Conservation (phyloP, 1,140 invertebrate genomes). For the Aricia agestis region DNA sequence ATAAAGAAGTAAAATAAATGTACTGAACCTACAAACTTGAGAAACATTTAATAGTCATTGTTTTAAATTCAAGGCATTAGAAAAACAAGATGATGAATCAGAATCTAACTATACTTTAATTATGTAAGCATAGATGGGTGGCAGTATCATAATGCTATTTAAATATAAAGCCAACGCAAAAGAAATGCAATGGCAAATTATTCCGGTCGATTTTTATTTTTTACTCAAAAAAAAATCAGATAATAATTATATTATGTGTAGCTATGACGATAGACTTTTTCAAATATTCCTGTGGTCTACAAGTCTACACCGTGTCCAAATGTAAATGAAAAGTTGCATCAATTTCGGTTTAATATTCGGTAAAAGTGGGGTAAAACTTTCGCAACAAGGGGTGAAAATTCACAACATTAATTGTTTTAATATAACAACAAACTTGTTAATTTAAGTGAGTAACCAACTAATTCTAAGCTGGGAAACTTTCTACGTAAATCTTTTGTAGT, state of each 20-base stretch:
- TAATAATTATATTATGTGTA: too few species aligned
- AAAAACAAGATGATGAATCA: too few species aligned
- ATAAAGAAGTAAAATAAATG: too few species aligned
- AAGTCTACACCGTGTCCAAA: not conserved
- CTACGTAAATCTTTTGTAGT: conserved; percentile 47
- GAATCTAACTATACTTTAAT: too few species aligned
- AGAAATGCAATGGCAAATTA: not conserved
- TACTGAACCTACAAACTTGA: too few species aligned
- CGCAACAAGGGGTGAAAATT: not conserved
- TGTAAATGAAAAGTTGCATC: not conserved
- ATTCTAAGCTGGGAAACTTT: conserved; percentile 33
- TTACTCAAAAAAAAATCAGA: too few species aligned
- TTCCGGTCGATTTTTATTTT: not conserved
- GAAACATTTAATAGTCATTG: too few species aligned
- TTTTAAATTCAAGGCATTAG: too few species aligned
- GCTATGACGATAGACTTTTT: not conserved
- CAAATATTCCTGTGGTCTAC: too few species aligned
- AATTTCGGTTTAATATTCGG: not conserved
- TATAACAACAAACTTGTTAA: conserved; percentile 13
- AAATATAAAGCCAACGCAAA: too few species aligned
- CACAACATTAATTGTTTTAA: conserved; percentile 14
- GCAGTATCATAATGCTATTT: too few species aligned
- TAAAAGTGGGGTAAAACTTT: not conserved
- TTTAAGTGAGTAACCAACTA: conserved; percentile 13
- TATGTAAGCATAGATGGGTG: too few species aligned